Conservation (phyloP, 2,888 invertebrate genomes). For the Acanthosepion lycidas region DNA sequence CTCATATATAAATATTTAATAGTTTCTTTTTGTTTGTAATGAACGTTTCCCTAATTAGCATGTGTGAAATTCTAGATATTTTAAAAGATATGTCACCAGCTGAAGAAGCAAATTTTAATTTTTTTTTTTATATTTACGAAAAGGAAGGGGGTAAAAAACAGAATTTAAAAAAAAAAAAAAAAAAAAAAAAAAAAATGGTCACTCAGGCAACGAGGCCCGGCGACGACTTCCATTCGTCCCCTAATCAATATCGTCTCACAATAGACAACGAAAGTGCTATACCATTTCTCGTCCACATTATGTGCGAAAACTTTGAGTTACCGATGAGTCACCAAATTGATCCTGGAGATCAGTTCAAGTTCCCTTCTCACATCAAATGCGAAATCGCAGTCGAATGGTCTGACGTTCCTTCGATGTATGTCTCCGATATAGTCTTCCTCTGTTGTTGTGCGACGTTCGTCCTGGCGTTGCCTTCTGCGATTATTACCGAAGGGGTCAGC, state of each 20-base stretch:
- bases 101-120: no score
- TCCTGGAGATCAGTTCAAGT: neutral
- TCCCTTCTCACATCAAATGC: neutral
- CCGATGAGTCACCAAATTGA: neutral
- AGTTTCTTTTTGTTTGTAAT: neutral
- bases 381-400: neutral
- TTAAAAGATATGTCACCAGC: no score
- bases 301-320: neutral
- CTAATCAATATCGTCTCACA: neutral
- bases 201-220: fast-evolving
- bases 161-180: neutral
- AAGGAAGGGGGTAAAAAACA: neutral
- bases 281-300: neutral
- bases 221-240: neutral
- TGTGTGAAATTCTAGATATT: neutral
- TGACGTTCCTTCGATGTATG: neutral
- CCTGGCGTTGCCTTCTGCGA: neutral
- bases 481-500: neutral
- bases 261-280: neutral
- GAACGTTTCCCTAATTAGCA: neutral
- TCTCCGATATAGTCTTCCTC: neutral
- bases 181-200: neutral
- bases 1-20: no score
- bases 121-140: neutral
- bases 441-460: neutral